Conservation (phyloP, 2,797 vertebrate species). For the Argya squamiceps region DNA sequence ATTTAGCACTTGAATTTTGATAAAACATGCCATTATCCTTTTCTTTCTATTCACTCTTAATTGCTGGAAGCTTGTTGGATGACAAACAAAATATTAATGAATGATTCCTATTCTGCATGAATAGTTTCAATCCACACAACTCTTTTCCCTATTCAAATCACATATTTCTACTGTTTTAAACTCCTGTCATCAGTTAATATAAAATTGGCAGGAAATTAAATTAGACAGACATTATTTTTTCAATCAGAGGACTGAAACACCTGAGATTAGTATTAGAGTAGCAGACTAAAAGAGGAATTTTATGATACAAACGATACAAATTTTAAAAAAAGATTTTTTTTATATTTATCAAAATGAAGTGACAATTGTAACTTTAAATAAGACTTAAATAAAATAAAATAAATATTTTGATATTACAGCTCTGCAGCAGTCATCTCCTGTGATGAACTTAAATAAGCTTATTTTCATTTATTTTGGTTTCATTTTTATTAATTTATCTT, state of each 20-base stretch:
- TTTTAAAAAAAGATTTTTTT: neutral
- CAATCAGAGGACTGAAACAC: neutral
- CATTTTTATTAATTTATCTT: neutral
- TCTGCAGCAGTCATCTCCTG: neutral
- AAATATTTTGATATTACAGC: neutral
- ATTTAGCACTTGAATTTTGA: slow-evolving; percentile 25
- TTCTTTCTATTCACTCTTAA: slow-evolving; percentile 49
- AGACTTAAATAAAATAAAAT: neutral
- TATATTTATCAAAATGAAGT: neutral
- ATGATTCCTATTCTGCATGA: slow-evolving; percentile 3
- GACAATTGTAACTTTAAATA: neutral
- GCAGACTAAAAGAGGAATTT: neutral
- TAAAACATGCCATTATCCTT: slow-evolving; percentile 48
- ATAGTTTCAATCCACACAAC: slow-evolving; percentile 22
- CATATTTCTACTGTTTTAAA: neutral
- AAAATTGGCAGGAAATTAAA: slow-evolving; percentile 1
- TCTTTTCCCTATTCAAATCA: slow-evolving; percentile 13
- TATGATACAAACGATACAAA: neutral
- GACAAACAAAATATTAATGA: slow-evolving; percentile 52
- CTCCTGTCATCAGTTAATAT: neutral
- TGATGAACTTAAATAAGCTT: neutral
- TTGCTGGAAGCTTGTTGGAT: slow-evolving; percentile 47
- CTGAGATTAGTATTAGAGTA: neutral
- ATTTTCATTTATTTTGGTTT: neutral
- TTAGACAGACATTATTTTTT: slow-evolving; percentile 16